These are phyloP conservation scores for Protonemura montana DNA, from an alignment of 2,888 invertebrate species.

Conservation along the genomic window DNA sequence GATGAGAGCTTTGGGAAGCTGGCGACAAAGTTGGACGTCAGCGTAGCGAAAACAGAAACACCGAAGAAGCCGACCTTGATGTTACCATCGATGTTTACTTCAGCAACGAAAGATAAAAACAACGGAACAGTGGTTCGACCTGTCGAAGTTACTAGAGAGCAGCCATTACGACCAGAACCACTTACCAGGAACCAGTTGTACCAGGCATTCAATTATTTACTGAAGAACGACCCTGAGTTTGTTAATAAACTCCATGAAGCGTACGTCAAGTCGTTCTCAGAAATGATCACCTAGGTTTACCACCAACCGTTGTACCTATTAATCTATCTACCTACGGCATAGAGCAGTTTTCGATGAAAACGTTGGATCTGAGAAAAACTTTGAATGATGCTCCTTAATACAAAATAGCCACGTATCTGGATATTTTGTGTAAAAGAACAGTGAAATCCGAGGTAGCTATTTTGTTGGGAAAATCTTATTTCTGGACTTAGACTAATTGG, in stretches of 20 bases:
- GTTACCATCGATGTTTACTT: slow-evolving; percentile 86
- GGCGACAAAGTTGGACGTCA: not conserved
- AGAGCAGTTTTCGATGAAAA: no score
- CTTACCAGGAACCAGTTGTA: slow-evolving; percentile 87
- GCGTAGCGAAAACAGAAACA: slow-evolving; percentile 48
- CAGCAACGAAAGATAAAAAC: slow-evolving; percentile 59
- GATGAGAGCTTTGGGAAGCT: not conserved
- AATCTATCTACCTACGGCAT: no score
- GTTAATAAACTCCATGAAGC: slow-evolving; percentile 90
- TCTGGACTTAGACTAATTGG: no score
- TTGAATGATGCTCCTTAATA: no score
- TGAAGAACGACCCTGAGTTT: slow-evolving; percentile 88
- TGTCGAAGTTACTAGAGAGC: not conserved
- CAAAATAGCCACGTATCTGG: no score
- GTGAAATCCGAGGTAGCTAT: no score
- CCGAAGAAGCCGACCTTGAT: slow-evolving; percentile 71
- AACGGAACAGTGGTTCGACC: slow-evolving; percentile 28
- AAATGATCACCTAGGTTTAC: not conserved
- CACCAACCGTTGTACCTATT: no score
- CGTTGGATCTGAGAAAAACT: no score
- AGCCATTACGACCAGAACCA: slow-evolving; percentile 66
- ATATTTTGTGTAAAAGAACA: no score
- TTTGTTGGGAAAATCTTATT: no score
- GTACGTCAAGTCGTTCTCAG: slow-evolving; percentile 83
- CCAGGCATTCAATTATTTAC: slow-evolving; percentile 86